Conservation (phyloP, 1,140 invertebrate species). For the Zaprionus tsacasi region DNA sequence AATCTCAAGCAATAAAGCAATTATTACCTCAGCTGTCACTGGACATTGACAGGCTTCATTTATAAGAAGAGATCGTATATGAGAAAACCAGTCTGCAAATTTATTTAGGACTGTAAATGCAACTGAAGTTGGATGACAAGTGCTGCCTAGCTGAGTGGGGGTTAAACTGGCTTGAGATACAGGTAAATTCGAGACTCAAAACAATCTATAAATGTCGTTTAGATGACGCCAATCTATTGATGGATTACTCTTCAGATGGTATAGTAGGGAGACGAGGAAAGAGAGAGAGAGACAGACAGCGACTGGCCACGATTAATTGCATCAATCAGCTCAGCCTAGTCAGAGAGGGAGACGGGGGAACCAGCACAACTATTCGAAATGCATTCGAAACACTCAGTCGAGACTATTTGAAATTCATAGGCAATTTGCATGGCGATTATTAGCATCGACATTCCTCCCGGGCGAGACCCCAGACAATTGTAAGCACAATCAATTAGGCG, state of each 20-base stretch:
- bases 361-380: slow-evolving; percentile 25
- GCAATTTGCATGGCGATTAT: slow-evolving; percentile 78
- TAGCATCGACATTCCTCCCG: slow-evolving; percentile 75
- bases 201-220: slow-evolving; percentile 58
- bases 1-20: slow-evolving; percentile 36
- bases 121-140: slow-evolving; percentile 45
- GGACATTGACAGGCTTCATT: slow-evolving; percentile 62
- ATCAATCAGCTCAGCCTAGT: slow-evolving; percentile 31
- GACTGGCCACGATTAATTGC: slow-evolving; percentile 8
- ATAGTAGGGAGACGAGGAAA: neutral
- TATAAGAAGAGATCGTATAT: slow-evolving; percentile 10
- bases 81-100: slow-evolving; percentile 52
- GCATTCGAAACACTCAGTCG: slow-evolving; percentile 42
- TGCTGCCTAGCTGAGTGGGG: slow-evolving; percentile 6
- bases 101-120: slow-evolving; percentile 60
- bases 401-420: slow-evolving; percentile 65
- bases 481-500: slow-evolving; percentile 76
- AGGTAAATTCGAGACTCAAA: slow-evolving; percentile 14
- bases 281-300: neutral
- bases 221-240: slow-evolving; percentile 41
- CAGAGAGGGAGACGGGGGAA: slow-evolving; percentile 19
- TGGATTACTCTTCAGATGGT: slow-evolving; percentile 37
- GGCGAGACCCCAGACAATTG: slow-evolving; percentile 72
- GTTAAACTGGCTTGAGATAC: neutral
- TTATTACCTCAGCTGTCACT: slow-evolving; percentile 58